Evolutionary conservation across 1,140 invertebrate species (phyloP).

Genomic region (Achatina immaculata): DNA sequence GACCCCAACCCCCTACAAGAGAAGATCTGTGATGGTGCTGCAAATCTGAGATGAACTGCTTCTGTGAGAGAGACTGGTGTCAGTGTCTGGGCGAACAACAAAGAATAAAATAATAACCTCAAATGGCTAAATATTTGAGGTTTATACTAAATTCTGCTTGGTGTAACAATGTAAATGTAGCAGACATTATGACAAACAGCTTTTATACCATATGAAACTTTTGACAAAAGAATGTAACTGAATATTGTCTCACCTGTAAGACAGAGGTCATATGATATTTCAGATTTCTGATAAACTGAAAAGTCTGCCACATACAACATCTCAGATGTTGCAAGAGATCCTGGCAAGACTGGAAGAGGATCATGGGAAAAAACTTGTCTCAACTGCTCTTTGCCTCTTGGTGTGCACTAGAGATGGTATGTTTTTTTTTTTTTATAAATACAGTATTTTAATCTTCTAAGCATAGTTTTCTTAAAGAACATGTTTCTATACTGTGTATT

Average conservation of each 20-base stretch:
- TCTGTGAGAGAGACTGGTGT: too few relatives aligned
- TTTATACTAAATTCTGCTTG: too few relatives aligned
- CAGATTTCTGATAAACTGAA: constrained; percentile 66
- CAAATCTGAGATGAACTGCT: too few relatives aligned
- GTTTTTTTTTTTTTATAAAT: neutral
- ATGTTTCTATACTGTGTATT: neutral
- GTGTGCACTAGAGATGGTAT: constrained; percentile 64
- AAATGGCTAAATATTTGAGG: too few relatives aligned
- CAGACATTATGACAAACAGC: too few relatives aligned
- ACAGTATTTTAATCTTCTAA: constrained; percentile 6
- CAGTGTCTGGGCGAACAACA: too few relatives aligned
- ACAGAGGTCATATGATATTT: neutral
- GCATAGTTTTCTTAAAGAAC: neutral
- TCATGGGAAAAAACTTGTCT: constrained; percentile 57
- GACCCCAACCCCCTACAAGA: too few relatives aligned
- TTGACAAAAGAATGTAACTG: too few relatives aligned
- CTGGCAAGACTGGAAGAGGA: constrained; percentile 64
- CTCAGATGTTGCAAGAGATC: constrained; percentile 65
- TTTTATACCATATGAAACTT: too few relatives aligned
- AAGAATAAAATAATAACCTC: too few relatives aligned
- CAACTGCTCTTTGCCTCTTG: constrained; percentile 62
- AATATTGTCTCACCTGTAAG: neutral
- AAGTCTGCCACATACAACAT: constrained; percentile 64
- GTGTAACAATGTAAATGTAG: too few relatives aligned
- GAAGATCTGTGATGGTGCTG: too few relatives aligned